phyloP scores from a whole-genome alignment of 2,888 invertebrate genomes.

The Pachycephus smyrnensis region DNA sequence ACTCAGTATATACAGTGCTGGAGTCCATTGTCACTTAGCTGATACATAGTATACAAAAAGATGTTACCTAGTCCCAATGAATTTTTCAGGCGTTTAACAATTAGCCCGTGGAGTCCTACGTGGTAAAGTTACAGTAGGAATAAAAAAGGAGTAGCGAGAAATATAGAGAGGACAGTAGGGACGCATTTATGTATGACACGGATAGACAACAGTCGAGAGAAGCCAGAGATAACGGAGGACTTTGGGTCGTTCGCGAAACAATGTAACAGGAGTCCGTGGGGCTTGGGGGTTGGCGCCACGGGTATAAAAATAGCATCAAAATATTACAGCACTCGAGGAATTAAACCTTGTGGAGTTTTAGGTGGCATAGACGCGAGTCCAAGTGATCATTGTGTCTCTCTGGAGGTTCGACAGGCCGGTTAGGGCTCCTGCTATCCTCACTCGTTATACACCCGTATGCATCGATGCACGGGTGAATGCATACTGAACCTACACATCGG shows the following conservation, averaged over 20 bases:
- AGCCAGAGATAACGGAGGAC: background rate
- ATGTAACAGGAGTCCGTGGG: slow-evolving; percentile 39
- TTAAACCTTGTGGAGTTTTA: slow-evolving; percentile 19
- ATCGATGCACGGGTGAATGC: background rate
- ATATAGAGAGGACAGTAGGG: too few species aligned
- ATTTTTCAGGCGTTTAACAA: too few species aligned
- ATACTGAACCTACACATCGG: background rate
- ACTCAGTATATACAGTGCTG: too few species aligned
- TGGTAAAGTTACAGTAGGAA: too few species aligned
- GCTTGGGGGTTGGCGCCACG: slow-evolving; percentile 29
- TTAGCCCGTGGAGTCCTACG: too few species aligned
- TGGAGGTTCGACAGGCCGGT: background rate
- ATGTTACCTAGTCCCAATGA: too few species aligned
- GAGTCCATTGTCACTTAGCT: too few species aligned
- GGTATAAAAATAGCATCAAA: slow-evolving; percentile 48
- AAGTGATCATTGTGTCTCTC: too few species aligned
- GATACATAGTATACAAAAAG: too few species aligned
- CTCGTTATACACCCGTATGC: background rate
- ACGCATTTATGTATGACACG: background rate
- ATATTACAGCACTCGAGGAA: slow-evolving; percentile 52
- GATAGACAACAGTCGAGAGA: background rate
- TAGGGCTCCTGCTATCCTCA: background rate
- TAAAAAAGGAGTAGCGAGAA: too few species aligned
- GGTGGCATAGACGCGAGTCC: too few species aligned
- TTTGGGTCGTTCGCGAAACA: slow-evolving; percentile 4